Base-by-base conservation (phyloP, 2,113 vertebrate species). In the Tetrao urogallus region DNA sequence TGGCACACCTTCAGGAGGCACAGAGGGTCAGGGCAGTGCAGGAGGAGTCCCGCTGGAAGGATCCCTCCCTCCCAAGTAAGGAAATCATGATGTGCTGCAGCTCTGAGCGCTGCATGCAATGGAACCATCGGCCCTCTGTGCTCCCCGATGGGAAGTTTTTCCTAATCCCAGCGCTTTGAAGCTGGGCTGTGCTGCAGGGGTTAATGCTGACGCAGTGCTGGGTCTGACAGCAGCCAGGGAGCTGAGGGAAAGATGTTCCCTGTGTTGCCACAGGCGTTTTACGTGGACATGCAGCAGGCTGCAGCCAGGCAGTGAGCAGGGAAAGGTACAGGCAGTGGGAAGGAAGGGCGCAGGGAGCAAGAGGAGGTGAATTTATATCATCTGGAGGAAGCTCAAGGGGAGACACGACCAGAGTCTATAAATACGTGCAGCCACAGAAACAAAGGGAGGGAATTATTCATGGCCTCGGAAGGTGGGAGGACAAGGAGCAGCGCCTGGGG, bases 331-430 rank as follows among this genome's bases (percentile, higher is more conserved):
- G 32, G 4, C 43, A 24, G 78, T 0, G 36, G 86, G 28, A 52
- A 52, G 94, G 70, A 93, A 52, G 83, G 92, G 95, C 93, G 61
- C 84, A 36, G 58, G 84, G 71, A 92, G 67, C 69, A 60, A 52
- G 81, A 50, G 86, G 82, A 96, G 82, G 88, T 80, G 28, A 90
- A 93, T 91, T 86, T 82, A 84, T 94, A 47, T 67, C 84, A 91
- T 92, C 88, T 95, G 75, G 88, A 95, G 93, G 89, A 92, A 83
- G 95, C 93, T 95, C 88, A 83, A 94, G 93, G 95, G 95, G 94
- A 96, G 94, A 94, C 92, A 92, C 70, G 38, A 86, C 65, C 70
- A 11, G 91, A 82, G 94, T 86, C 89, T 96, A 92, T 95, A 96
- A 95, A 96, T 94, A 95, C 83, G 67, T 11, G 0, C 80, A 57